A percentile compares a stretch with the other conserved stretches of the same genome.
Conservation (phyloP, 2,113 vertebrate species). For the Chloebia gouldiae region DNA sequence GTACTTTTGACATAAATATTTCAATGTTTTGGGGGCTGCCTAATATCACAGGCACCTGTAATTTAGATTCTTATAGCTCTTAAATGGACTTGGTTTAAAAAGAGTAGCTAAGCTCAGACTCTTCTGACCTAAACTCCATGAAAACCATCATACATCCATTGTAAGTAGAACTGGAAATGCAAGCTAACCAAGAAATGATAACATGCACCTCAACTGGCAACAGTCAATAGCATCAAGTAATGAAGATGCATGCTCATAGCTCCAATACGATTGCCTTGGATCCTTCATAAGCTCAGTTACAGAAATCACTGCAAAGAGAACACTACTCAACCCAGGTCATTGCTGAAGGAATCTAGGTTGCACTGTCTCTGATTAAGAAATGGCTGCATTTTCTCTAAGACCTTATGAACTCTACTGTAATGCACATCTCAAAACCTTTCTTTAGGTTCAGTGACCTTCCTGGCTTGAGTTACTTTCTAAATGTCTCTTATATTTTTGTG, state of each 20-base stretch:
- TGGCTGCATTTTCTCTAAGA: not conserved
- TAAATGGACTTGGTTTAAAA: not conserved
- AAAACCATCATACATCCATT: not conserved
- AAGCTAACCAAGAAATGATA: not conserved
- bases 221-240: not conserved
- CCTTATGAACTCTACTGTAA: not conserved
- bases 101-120: not conserved
- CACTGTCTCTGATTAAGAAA: not conserved
- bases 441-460: not conserved
- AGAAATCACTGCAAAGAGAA: not conserved
- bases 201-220: not conserved
- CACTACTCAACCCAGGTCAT: not conserved
- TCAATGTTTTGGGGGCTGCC: not conserved
- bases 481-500: not conserved
- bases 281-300: not conserved
- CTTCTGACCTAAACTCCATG: not conserved
- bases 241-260: not conserved
- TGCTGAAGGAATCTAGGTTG: not conserved
- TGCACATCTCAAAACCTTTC: not conserved
- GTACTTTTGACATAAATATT: not conserved
- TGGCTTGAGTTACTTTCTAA: not conserved
- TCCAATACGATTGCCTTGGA: not conserved
- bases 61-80: not conserved
- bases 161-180: not conserved
- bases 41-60: not conserved